These are phyloP conservation scores for Dendrolimus houi DNA, from an alignment of 2,888 invertebrate genomes.

Conservation along the genomic window DNA sequence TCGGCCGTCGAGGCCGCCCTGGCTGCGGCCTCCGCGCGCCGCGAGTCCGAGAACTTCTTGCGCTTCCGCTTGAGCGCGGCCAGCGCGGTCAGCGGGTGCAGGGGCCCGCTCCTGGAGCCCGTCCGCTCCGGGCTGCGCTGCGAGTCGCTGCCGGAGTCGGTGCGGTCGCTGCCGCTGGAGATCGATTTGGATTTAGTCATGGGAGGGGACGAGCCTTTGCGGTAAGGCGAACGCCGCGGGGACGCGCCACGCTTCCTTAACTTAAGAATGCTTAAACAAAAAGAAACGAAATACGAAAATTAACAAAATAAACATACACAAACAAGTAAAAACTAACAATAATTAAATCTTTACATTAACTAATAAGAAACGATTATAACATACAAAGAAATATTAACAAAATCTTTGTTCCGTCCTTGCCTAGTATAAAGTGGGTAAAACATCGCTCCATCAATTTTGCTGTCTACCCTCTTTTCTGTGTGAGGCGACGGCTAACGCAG, in stretches of 20 bases:
- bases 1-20: conserved; percentile 23
- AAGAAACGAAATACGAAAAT: conserved; percentile 27
- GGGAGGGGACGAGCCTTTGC: background rate
- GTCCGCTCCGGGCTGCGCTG: conserved; percentile 77
- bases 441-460: too few species aligned
- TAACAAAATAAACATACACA: background rate
- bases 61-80: conserved; percentile 87
- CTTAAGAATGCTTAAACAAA: conserved; percentile 17
- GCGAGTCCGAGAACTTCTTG: conserved; percentile 88
- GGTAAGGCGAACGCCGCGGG: conserved; percentile 72
- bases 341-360: too few species aligned
- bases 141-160: conserved; percentile 82
- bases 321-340: conserved; percentile 12
- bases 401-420: too few species aligned
- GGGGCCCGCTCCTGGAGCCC: conserved; percentile 34
- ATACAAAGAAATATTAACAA: too few species aligned
- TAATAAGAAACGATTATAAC: too few species aligned
- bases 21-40: conserved; percentile 71
- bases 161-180: conserved; percentile 77
- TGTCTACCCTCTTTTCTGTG: too few species aligned
- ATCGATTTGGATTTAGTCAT: background rate
- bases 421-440: too few species aligned
- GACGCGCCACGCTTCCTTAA: conserved; percentile 12
- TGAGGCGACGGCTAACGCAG: too few species aligned
- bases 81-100: conserved; percentile 76